Conservation (phyloP, 1,140 invertebrate genomes). For the Drosophila nannoptera region DNA sequence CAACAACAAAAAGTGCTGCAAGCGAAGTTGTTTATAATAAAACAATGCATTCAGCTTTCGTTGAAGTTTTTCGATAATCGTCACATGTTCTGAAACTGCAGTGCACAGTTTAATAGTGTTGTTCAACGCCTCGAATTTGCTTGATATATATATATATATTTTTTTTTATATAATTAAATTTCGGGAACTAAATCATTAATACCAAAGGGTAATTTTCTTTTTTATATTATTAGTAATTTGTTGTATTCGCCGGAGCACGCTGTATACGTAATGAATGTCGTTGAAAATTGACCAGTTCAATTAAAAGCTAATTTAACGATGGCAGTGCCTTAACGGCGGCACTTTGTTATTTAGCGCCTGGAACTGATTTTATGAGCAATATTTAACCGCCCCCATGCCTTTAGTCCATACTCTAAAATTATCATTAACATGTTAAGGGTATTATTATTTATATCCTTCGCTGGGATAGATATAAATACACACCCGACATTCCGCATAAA, state of each 20-base stretch:
- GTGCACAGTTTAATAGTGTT: constrained; percentile 14
- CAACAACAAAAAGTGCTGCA: constrained; percentile 14
- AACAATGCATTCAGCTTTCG: constrained; percentile 2
- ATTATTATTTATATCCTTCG: constrained; percentile 30
- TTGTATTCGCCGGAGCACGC: background rate
- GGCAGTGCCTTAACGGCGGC: background rate
- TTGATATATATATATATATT: no score
- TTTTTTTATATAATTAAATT: no score
- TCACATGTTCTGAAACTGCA: constrained; percentile 8
- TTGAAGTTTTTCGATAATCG: constrained; percentile 3
- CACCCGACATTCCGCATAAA: constrained; percentile 2
- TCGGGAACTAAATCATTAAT: no score
- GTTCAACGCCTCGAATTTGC: background rate
- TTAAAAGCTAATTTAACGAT: constrained; percentile 38
- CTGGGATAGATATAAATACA: constrained; percentile 47
- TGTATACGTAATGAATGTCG: constrained; percentile 5
- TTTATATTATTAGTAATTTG: no score
- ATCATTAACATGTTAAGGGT: constrained; percentile 30
- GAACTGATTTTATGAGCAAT: constrained; percentile 18
- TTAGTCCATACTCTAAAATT: constrained; percentile 30
- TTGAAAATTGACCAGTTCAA: constrained; percentile 29
- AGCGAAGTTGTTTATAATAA: constrained; percentile 12
- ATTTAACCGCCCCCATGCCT: constrained; percentile 4
- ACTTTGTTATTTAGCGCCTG: constrained; percentile 7
- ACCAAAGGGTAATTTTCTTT: no score